These are phyloP conservation scores for Nesospiza acunhae DNA, from an alignment of 2,113 vertebrate genomes.

Conservation along the genomic window DNA sequence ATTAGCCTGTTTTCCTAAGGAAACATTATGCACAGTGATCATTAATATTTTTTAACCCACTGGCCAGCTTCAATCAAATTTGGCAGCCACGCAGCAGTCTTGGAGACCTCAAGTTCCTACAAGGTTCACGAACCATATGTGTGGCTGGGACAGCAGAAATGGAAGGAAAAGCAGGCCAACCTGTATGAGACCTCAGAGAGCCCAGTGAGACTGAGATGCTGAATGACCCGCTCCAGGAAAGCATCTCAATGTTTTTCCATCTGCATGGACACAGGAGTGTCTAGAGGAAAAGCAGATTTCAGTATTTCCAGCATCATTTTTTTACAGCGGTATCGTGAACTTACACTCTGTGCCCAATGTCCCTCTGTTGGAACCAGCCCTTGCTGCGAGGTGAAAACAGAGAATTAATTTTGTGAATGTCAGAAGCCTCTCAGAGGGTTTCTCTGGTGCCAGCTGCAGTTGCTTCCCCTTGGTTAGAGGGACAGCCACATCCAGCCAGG, in stretches of 20 bases:
- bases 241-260: background rate
- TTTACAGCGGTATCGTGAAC: background rate
- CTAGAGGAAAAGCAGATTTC: background rate
- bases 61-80: background rate
- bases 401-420: background rate
- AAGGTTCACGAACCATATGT: background rate
- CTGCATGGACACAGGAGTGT: background rate
- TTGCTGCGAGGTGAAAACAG: rapidly evolving
- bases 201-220: background rate
- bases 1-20: background rate
- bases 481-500: background rate
- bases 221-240: background rate
- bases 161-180: background rate
- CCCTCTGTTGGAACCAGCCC: background rate
- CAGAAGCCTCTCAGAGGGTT: background rate
- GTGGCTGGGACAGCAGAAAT: background rate
- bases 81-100: background rate
- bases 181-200: background rate
- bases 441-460: background rate
- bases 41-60: background rate
- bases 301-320: background rate
- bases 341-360: background rate
- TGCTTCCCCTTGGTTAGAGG: background rate
- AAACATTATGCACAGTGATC: background rate
- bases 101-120: background rate